These are phyloP conservation scores for Graphium colonna DNA, from an alignment of 2,888 invertebrate species.

Conservation along the genomic window DNA sequence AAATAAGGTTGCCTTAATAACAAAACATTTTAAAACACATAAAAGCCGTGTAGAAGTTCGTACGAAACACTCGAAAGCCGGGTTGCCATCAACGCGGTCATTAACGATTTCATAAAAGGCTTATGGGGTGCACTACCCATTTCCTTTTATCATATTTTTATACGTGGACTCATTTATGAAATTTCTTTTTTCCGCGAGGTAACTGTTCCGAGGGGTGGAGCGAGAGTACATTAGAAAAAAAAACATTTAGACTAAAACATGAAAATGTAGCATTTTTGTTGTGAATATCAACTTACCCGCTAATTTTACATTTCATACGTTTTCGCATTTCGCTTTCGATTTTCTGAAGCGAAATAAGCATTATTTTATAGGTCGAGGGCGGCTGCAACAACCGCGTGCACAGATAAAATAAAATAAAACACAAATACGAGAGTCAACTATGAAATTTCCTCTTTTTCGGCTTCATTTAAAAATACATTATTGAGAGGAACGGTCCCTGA, in stretches of 20 bases:
- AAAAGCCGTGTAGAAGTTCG: conserved; percentile 45
- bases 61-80: conserved; percentile 51
- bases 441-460: conserved; percentile 8
- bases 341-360: not conserved
- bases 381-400: not conserved
- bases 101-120: conserved; percentile 75
- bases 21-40: conserved; percentile 28
- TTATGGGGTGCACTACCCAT: conserved; percentile 61
- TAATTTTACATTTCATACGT: too few relatives aligned
- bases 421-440: not conserved
- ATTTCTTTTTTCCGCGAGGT: conserved; percentile 49
- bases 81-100: conserved; percentile 58
- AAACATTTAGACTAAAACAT: not conserved
- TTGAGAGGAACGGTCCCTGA: conserved; percentile 30
- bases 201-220: conserved; percentile 27
- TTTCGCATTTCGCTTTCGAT: too few relatives aligned
- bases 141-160: conserved; percentile 66
- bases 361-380: conserved; percentile 1
- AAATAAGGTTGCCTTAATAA: conserved; percentile 14
- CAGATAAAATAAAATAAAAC: not conserved
- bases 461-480: conserved; percentile 6
- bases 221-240: not conserved
- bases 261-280: not conserved
- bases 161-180: conserved; percentile 61
- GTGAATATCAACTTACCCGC: too few relatives aligned